A percentile compares a stretch with the other conserved stretches of the same genome.
These are phyloP conservation scores for Eupithecia dodoneata DNA, from an alignment of 2,888 invertebrate genomes.

Conservation along the genomic window DNA sequence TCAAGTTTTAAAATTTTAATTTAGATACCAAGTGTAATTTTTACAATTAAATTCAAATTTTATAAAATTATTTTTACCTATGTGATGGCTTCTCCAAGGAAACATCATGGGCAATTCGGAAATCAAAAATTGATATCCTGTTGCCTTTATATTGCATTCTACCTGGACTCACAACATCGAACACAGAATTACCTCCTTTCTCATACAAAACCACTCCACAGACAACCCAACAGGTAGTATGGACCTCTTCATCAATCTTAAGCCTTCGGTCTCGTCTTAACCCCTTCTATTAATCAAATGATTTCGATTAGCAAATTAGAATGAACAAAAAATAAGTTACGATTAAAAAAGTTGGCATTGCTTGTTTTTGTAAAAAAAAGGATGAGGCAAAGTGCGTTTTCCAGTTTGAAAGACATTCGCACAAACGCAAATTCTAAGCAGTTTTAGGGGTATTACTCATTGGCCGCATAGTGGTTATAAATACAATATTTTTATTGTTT, in stretches of 20 bases:
- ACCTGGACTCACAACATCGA: background rate
- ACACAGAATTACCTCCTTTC: background rate
- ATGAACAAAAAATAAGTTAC: background rate
- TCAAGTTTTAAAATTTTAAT: no score
- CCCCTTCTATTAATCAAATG: conserved; percentile 77
- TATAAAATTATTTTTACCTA: no score
- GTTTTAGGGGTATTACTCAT: background rate
- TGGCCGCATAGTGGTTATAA: no score
- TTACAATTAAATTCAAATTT: no score
- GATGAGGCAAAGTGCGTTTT: background rate
- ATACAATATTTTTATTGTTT: no score
- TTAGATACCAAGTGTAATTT: no score
- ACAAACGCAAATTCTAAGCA: background rate
- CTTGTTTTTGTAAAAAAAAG: background rate
- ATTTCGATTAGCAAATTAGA: conserved; percentile 71
- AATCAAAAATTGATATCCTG: no score
- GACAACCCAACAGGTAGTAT: conserved; percentile 4
- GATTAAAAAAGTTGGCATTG: background rate
- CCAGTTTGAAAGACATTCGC: background rate
- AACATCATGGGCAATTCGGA: background rate
- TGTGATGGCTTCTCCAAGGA: no score
- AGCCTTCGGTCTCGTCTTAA: conserved; percentile 69
- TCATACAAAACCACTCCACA: conserved; percentile 1
- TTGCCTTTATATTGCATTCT: background rate
- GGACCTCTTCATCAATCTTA: conserved; percentile 71